Evolutionary conservation across 2,888 invertebrate species (phyloP).

Genomic region (Myopa testacea): DNA sequence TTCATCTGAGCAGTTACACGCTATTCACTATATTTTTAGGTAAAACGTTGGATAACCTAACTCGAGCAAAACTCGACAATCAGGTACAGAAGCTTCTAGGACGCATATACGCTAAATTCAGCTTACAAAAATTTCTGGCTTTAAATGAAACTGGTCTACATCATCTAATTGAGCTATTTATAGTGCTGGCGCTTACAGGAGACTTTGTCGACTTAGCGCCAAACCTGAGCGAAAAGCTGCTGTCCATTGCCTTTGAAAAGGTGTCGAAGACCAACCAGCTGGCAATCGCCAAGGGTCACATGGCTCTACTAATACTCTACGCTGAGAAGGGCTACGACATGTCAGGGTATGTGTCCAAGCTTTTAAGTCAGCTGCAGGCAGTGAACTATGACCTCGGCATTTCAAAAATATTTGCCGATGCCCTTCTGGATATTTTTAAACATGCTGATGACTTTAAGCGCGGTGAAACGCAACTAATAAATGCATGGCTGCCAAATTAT

Average conservation of each 20-base stretch:
- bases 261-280: constrained; percentile 60
- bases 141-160: constrained; percentile 72
- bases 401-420: constrained; percentile 58
- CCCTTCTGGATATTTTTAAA: constrained; percentile 58
- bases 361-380: constrained; percentile 59
- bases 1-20: constrained; percentile 69
- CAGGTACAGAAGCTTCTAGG: constrained; percentile 70
- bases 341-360: constrained; percentile 60
- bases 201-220: constrained; percentile 60
- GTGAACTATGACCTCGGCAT: constrained; percentile 60
- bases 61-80: constrained; percentile 45
- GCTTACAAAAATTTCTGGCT: constrained; percentile 71
- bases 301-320: constrained; percentile 65
- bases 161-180: constrained; percentile 70
- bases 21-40: constrained; percentile 70
- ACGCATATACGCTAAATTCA: constrained; percentile 73
- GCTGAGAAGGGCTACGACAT: constrained; percentile 62
- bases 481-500: constrained; percentile 64
- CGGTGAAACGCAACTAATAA: constrained; percentile 62
- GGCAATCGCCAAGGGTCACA: constrained; percentile 65
- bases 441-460: constrained; percentile 57
- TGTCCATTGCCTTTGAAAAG: constrained; percentile 64
- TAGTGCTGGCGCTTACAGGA: constrained; percentile 59
- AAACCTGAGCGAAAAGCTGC: constrained; percentile 65
- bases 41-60: constrained; percentile 58